Evolutionary conservation across 2,113 vertebrate genomes (phyloP).

Genomic region (Raphicerus campestris): DNA sequence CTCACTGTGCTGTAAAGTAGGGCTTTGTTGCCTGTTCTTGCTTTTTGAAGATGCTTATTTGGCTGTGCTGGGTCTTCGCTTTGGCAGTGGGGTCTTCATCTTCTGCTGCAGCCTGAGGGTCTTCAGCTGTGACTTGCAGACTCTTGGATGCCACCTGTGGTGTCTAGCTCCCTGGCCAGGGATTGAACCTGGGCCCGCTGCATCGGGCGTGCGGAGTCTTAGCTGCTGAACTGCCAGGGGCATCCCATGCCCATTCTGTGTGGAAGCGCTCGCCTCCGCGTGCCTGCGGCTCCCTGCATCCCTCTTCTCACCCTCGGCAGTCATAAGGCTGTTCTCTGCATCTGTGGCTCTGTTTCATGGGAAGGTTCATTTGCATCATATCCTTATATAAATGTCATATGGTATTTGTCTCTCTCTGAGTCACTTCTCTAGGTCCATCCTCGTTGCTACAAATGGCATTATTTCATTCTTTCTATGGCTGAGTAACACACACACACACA

Average conservation of each 20-base stretch:
- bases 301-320: background rate
- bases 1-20: background rate
- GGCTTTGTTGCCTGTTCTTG: background rate
- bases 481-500: background rate
- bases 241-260: background rate
- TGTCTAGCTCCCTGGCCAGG: background rate
- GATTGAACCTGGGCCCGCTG: background rate
- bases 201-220: background rate
- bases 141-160: background rate
- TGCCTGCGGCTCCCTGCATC: accelerated
- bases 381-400: no score
- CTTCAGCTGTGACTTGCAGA: background rate
- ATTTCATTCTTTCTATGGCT: background rate
- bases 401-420: background rate
- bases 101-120: background rate
- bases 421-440: background rate
- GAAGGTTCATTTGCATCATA: no score
- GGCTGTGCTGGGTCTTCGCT: background rate
- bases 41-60: background rate
- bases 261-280: background rate
- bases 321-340: background rate
- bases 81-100: background rate
- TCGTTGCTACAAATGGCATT: background rate
- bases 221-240: background rate
- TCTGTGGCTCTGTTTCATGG: background rate